These are phyloP conservation scores for Brevimyrus niger DNA, from an alignment of 2,113 vertebrate species.

Conservation along the genomic window DNA sequence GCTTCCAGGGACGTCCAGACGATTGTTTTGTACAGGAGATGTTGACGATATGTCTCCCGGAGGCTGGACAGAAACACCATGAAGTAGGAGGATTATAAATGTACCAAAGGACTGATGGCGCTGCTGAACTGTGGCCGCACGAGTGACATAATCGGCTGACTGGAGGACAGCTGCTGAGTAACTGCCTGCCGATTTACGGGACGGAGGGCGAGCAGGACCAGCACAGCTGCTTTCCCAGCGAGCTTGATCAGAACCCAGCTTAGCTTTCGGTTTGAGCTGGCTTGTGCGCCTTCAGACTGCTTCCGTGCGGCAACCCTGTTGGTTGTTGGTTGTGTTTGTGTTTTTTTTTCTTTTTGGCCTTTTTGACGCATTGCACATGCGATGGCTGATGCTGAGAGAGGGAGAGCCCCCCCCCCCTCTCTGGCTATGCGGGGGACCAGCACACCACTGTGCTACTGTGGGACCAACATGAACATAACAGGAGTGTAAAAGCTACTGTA, in stretches of 20 bases:
- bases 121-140: neutral
- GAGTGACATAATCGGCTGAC: neutral
- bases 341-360: neutral
- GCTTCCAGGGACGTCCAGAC: neutral
- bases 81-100: neutral
- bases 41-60: neutral
- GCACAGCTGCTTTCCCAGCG: neutral
- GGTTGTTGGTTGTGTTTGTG: neutral
- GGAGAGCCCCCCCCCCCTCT: neutral
- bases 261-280: neutral
- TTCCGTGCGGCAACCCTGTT: neutral
- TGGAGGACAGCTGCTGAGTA: neutral
- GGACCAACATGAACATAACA: neutral
- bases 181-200: neutral
- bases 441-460: neutral
- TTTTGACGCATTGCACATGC: conserved; percentile 6
- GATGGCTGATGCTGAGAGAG: neutral
- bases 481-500: neutral
- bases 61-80: neutral
- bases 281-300: neutral
- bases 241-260: neutral
- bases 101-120: neutral
- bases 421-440: neutral
- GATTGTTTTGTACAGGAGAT: neutral
- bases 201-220: neutral